Conservation (phyloP, 2,113 vertebrate genomes). For the Urocolius indicus region DNA sequence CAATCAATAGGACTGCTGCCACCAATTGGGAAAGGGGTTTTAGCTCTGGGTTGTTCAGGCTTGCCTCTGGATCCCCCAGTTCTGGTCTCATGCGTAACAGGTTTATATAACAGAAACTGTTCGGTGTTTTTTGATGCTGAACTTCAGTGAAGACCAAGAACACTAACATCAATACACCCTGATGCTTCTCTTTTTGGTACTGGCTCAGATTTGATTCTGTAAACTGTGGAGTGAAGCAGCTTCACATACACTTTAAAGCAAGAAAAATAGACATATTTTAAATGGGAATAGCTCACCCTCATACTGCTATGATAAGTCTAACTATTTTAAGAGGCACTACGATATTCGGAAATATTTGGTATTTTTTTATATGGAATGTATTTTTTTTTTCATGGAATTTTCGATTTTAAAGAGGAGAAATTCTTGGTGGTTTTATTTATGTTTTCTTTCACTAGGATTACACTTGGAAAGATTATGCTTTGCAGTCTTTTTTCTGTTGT, state of each 20-base stretch:
- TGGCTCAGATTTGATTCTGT: not conserved
- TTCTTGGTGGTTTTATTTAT: conserved; percentile 43
- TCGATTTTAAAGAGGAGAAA: not conserved
- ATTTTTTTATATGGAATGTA: not conserved
- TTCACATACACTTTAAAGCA: not conserved
- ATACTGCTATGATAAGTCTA: not conserved
- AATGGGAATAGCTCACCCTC: not conserved
- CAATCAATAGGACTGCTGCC: not conserved
- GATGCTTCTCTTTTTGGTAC: not conserved
- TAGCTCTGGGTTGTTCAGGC: not conserved
- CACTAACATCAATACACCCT: not conserved
- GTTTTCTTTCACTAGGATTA: conserved; percentile 59
- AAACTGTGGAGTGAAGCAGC: not conserved
- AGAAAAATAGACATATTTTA: not conserved
- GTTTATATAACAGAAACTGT: not conserved
- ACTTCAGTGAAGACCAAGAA: not conserved
- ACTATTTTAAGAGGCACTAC: not conserved
- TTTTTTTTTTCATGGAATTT: not conserved
- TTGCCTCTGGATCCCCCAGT: not conserved
- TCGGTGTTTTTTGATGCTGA: not conserved
- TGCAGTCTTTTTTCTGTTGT: conserved; percentile 30
- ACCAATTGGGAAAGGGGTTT: not conserved
- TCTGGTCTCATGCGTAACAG: not conserved
- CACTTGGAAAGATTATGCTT: conserved; percentile 50
- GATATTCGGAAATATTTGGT: not conserved